Base-by-base conservation (phyloP, 1,140 invertebrate genomes). In the Vanessa atalanta region DNA sequence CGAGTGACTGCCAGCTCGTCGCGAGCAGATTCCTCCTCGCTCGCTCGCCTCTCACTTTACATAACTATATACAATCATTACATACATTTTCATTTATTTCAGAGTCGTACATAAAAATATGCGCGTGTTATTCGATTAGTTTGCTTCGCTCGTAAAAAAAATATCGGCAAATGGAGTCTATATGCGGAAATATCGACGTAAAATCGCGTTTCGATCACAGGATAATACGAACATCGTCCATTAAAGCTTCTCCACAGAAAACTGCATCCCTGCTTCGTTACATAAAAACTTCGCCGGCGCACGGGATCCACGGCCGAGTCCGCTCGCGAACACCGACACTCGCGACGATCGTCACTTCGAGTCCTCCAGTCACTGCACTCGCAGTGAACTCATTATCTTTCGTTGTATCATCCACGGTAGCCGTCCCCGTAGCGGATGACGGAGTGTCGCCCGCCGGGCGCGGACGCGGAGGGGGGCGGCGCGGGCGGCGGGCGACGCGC, bases 401-500 rank as follows among this genome's bases (percentile, higher is more conserved):
- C 16, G 51, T 53, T 20, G 16, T 37, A 63, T 63, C 15, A 23
- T 20, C 53, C 53, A 5, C 23, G 16, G 23, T 9, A 57, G n/a
- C 53, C 23, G 53, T 16, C 60, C 12, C 12, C 43, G 61, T n/a
- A 53, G 50, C 61, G 61, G 47, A 57, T 57, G 55, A 57, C 55
- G 55, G 55, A 57, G 16, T 6, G 47, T 16, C 64, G 64, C 55
- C 47, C 26, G 26, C 26, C 26, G 26, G 26, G 26, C 26, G 26
- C 96, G 96, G 47, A 20, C 47, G 50, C 67, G 76, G 80, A 70
- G 72, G 73, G 79, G 75, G 74, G 78, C 76, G 73, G 79, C 95
- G 26, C 96, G 96, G 47, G 50, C 67, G 76, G 80, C 72, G 72
- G 73, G 79, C 72, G 95, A 95, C 64, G 95, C 31, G 95, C 63